Percentiles rank a stretch among this genome's conserved stretches.
Conservation (phyloP, 2,797 vertebrate species). For the Macroramphosus scolopax region DNA sequence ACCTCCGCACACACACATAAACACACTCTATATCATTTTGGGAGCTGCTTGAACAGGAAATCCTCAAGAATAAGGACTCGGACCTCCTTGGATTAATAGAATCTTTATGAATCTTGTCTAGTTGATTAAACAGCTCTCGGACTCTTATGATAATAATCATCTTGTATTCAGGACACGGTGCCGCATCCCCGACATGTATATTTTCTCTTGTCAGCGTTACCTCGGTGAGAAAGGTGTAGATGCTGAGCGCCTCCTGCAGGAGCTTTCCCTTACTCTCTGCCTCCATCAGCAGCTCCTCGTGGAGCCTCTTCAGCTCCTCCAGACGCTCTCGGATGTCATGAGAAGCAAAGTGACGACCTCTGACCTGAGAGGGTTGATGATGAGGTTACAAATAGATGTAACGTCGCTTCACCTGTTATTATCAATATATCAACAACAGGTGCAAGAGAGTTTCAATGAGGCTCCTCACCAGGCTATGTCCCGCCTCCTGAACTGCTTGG, state of each 20-base stretch:
- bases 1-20: conserved; percentile 68
- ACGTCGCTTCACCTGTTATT: too few species aligned
- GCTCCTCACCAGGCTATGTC: conserved; percentile 75
- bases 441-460: too few species aligned
- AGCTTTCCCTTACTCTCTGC: conserved; percentile 65
- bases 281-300: conserved; percentile 72
- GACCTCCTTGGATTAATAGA: too few species aligned
- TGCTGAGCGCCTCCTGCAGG: conserved; percentile 79
- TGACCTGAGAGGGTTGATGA: conserved; percentile 64
- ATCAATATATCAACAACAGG: too few species aligned
- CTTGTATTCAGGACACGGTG: too few species aligned
- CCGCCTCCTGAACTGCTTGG: conserved; percentile 79
- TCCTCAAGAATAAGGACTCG: too few species aligned
- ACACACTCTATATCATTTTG: background rate
- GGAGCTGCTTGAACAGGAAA: too few species aligned
- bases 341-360: conserved; percentile 80
- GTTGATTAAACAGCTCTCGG: too few species aligned
- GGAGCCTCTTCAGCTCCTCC: conserved; percentile 76
- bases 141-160: too few species aligned
- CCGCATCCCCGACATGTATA: too few species aligned
- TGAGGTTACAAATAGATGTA: background rate
- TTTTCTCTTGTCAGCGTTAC: conserved; percentile 48
- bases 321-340: conserved; percentile 74
- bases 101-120: too few species aligned
- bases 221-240: conserved; percentile 82